phyloP scores from a whole-genome alignment of 2,888 invertebrate species.

The Volucella inflata region DNA sequence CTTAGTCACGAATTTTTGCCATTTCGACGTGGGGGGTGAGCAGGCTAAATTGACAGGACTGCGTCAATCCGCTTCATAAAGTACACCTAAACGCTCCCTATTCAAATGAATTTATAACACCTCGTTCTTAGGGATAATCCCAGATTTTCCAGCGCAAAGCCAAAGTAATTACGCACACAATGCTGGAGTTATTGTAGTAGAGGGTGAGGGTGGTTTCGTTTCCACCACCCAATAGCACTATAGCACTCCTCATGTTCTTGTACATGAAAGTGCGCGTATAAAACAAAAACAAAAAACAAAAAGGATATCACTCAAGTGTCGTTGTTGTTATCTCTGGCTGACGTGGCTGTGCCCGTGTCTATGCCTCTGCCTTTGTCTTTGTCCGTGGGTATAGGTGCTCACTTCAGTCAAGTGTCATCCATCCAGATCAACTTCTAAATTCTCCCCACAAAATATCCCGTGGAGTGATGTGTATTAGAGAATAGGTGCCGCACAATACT shows the following conservation, averaged over 20 bases:
- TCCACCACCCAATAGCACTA: no score
- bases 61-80: conserved; percentile 46
- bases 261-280: background rate
- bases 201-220: no score
- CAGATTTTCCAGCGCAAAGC: conserved; percentile 58
- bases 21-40: conserved; percentile 1
- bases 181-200: conserved; percentile 26
- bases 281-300: background rate
- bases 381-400: conserved; percentile 27
- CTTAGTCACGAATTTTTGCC: conserved; percentile 58
- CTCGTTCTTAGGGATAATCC: conserved; percentile 62
- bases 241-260: conserved; percentile 20
- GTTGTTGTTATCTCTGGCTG: background rate
- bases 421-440: conserved; percentile 54
- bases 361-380: no score
- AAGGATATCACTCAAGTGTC: conserved; percentile 25
- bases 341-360: no score
- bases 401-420: conserved; percentile 54
- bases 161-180: conserved; percentile 71
- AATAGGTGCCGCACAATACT: conserved; percentile 57
- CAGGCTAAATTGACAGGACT: conserved; percentile 46
- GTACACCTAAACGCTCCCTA: conserved; percentile 53
- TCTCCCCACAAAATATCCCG: conserved; percentile 47
- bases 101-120: conserved; percentile 60
- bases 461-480: conserved; percentile 27